Conservation (phyloP, 2,888 invertebrate species). For the Thera britannica region DNA sequence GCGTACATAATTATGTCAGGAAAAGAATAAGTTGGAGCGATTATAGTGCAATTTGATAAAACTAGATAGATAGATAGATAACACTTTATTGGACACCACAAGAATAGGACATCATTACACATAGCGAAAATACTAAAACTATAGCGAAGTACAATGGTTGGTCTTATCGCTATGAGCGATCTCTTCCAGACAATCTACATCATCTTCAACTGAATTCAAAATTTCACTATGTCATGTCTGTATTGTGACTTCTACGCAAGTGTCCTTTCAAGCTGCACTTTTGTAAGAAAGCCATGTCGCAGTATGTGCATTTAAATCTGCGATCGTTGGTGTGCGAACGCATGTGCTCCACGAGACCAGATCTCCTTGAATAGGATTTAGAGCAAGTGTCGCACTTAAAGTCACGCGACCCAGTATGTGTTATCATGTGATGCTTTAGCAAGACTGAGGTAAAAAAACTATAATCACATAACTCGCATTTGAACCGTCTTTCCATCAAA, state of each 20-base stretch:
- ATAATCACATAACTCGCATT: conserved; percentile 74
- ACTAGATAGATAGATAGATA: too few relatives aligned
- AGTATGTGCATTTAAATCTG: conserved; percentile 65
- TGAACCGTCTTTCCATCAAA: conserved; percentile 65
- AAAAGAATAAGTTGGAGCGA: too few relatives aligned
- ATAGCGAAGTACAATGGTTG: too few relatives aligned
- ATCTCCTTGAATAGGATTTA: conserved; percentile 52
- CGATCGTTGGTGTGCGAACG: conserved; percentile 49
- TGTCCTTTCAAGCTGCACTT: conserved; percentile 75
- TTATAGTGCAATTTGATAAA: too few relatives aligned
- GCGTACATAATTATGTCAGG: too few relatives aligned
- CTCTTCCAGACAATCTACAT: too few relatives aligned
- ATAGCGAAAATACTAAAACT: too few relatives aligned
- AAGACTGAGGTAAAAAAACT: conserved; percentile 55
- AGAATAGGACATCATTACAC: too few relatives aligned
- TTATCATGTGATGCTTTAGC: conserved; percentile 60
- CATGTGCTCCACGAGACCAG: conserved; percentile 12
- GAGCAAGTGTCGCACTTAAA: conserved; percentile 65
- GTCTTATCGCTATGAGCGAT: too few relatives aligned
- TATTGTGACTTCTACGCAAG: conserved; percentile 64
- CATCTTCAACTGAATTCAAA: not conserved
- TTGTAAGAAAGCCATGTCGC: conserved; percentile 73
- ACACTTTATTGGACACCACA: too few relatives aligned
- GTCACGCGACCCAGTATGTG: conserved; percentile 58
- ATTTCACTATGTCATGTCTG: conserved; percentile 13